These are phyloP conservation scores for Syrmaticus mikado DNA, from an alignment of 2,113 vertebrate genomes.

Conservation along the genomic window DNA sequence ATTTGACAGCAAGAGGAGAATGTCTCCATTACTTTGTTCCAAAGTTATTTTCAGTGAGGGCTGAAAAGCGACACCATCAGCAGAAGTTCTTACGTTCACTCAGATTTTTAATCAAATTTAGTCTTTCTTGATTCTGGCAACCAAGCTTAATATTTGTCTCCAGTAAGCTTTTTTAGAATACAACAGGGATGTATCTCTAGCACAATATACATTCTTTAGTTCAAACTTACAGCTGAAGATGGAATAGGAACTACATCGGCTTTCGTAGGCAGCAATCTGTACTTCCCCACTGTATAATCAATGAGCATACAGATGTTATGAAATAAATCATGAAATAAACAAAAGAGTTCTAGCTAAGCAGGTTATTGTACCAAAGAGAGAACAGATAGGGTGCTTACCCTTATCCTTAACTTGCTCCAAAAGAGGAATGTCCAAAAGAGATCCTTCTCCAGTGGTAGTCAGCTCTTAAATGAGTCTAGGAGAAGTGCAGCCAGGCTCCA, in stretches of 20 bases:
- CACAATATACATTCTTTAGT: not conserved
- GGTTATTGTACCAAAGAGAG: no score
- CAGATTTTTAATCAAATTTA: not conserved
- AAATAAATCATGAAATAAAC: no score
- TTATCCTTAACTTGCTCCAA: no score
- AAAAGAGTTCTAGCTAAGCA: no score
- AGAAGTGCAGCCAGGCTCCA: no score
- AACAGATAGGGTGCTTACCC: no score
- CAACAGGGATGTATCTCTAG: not conserved
- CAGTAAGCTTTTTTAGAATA: not conserved
- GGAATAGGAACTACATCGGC: not conserved
- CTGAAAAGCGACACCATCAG: not conserved
- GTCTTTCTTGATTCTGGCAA: not conserved
- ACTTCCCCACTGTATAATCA: not conserved
- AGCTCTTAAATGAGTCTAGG: no score
- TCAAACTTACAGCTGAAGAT: not conserved
- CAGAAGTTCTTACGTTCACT: not conserved
- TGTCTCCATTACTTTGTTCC: not conserved
- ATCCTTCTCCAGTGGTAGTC: no score
- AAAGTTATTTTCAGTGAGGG: not conserved
- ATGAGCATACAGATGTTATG: no score
- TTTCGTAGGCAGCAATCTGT: not conserved
- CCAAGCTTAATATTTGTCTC: not conserved
- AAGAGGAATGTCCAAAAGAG: no score
- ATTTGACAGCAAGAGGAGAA: not conserved